Conservation (phyloP, 2,888 invertebrate genomes). For the Choreutis nemorana region DNA sequence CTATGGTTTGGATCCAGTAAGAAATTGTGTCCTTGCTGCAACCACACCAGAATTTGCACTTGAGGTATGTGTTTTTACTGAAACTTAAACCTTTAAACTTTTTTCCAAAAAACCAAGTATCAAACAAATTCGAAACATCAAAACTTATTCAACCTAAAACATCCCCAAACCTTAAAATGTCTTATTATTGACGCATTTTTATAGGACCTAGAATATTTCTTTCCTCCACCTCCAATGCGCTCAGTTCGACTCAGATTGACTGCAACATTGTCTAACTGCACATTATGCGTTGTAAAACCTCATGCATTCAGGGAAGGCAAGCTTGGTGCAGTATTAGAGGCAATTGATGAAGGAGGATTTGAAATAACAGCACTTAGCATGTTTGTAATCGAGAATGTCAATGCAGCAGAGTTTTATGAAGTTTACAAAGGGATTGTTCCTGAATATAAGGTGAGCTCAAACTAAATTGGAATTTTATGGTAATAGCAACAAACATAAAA, state of each 20-base stretch:
- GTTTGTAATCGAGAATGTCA: slow-evolving; percentile 78
- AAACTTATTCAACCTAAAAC: too few species aligned
- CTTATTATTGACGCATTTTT: slow-evolving; percentile 13
- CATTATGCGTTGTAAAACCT: slow-evolving; percentile 88
- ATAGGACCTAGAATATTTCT: slow-evolving; percentile 71
- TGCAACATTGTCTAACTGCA: slow-evolving; percentile 71
- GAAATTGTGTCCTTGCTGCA: slow-evolving; percentile 76
- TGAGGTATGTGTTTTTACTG: slow-evolving; percentile 30
- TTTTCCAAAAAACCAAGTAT: slow-evolving; percentile 2
- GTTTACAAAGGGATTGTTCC: slow-evolving; percentile 89
- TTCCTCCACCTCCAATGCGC: slow-evolving; percentile 46
- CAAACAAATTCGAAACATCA: too few species aligned
- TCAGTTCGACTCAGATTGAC: slow-evolving; percentile 53
- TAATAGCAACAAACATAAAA: too few species aligned
- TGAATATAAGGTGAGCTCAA: slow-evolving; percentile 75
- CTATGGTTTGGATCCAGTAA: slow-evolving; percentile 72
- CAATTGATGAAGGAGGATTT: slow-evolving; percentile 80
- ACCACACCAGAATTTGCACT: slow-evolving; percentile 59
- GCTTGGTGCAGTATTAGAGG: slow-evolving; percentile 71
- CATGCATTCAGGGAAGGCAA: slow-evolving; percentile 83
- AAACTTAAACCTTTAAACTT: neutral
- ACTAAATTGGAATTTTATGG: too few species aligned
- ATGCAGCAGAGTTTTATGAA: slow-evolving; percentile 92
- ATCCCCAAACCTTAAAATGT: neutral
- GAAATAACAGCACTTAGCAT: slow-evolving; percentile 82